Conservation (phyloP, 2,888 invertebrate genomes). For the Idaea aversata region DNA sequence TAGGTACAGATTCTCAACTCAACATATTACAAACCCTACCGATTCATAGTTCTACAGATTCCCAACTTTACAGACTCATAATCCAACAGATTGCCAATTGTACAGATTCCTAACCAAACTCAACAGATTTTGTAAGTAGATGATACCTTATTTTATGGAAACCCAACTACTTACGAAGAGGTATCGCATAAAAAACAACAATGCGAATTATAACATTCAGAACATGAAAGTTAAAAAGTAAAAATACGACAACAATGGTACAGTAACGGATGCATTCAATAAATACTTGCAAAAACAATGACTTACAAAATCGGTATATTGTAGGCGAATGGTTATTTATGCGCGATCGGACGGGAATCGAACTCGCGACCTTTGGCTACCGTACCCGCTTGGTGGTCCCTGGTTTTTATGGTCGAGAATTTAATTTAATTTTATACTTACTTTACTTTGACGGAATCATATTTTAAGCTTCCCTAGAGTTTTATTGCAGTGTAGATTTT, state of each 20-base stretch:
- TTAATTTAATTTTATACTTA: neutral
- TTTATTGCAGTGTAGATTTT: too few relatives aligned
- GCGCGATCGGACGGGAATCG: constrained; percentile 46
- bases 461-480: too few relatives aligned
- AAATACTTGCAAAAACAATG: constrained; percentile 50
- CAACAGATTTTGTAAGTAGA: too few relatives aligned
- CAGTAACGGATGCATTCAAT: constrained; percentile 62
- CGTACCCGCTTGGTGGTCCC: constrained; percentile 66
- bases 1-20: too few relatives aligned
- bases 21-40: too few relatives aligned
- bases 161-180: neutral
- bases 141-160: neutral
- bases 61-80: too few relatives aligned
- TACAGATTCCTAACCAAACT: too few relatives aligned
- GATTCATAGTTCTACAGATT: too few relatives aligned
- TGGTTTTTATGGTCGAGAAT: neutral
- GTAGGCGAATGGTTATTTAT: constrained; percentile 68
- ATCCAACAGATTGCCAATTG: too few relatives aligned
- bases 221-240: constrained; percentile 21
- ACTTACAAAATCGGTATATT: constrained; percentile 56
- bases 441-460: neutral
- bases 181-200: neutral
- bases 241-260: constrained; percentile 56
- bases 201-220: neutral
- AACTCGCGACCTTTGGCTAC: constrained; percentile 69